These are phyloP conservation scores for Albula glossodonta DNA, from an alignment of 2,113 vertebrate genomes.

Conservation along the genomic window DNA sequence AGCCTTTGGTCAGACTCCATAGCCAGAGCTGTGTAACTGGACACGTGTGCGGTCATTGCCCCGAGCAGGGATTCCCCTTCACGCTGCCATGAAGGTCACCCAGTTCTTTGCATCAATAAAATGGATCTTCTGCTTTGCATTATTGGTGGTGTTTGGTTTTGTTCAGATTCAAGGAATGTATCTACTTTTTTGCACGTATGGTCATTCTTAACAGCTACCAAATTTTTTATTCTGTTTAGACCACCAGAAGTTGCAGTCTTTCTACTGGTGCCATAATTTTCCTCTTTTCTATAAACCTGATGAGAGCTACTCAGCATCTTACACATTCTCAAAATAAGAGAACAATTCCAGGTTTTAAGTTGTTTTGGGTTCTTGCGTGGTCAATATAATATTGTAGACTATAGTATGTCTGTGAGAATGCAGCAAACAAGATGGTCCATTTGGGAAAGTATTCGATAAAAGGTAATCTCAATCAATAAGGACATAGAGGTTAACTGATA, in stretches of 20 bases:
- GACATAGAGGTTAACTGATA: no score
- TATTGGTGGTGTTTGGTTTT: slow-evolving; percentile 12
- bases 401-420: no score
- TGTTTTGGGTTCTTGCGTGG: no score
- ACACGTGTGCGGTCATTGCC: slow-evolving; percentile 59
- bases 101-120: slow-evolving; percentile 66
- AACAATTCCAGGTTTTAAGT: no score
- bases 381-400: no score
- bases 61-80: slow-evolving; percentile 59
- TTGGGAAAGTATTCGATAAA: no score
- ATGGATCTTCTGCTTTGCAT: slow-evolving; percentile 64
- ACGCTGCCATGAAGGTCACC: slow-evolving; percentile 64
- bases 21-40: slow-evolving; percentile 64
- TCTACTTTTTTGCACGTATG: background rate
- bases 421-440: no score
- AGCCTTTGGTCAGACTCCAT: slow-evolving; percentile 65
- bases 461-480: no score
- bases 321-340: no score
- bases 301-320: no score
- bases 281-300: no score
- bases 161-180: background rate
- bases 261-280: background rate
- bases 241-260: background rate
- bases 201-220: no score
- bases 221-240: background rate